Conservation (phyloP, 2,113 vertebrate species). For the Platycercus adscitus region DNA sequence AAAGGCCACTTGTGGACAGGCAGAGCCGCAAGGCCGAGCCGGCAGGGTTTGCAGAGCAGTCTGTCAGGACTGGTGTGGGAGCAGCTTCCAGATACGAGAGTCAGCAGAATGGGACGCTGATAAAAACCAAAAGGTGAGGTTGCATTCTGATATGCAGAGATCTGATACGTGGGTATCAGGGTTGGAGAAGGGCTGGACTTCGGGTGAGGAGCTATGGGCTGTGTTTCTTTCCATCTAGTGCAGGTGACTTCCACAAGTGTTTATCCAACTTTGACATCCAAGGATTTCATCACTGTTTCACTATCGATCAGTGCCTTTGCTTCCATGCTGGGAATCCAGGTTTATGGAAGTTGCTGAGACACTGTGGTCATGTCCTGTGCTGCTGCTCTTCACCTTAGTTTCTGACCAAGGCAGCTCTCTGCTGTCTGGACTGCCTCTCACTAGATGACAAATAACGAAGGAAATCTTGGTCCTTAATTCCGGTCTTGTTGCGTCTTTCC, state of each 20-base stretch:
- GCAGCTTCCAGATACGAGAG: conserved; percentile 79
- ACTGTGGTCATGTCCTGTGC: background rate
- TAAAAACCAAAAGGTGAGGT: conserved; percentile 87
- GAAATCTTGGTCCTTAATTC: background rate
- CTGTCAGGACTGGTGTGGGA: conserved; percentile 77
- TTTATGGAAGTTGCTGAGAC: background rate
- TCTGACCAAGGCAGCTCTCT: background rate
- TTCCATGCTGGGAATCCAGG: background rate
- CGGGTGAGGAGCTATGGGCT: background rate
- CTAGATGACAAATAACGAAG: background rate
- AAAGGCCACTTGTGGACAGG: conserved; percentile 90
- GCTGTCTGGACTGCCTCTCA: background rate
- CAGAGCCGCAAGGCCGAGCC: conserved; percentile 93
- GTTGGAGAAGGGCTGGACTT: background rate
- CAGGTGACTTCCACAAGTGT: background rate
- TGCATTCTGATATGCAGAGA: background rate
- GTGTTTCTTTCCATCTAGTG: background rate
- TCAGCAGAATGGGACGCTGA: conserved; percentile 85
- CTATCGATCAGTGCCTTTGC: background rate
- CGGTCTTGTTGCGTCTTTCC: background rate
- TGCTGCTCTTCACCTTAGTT: background rate
- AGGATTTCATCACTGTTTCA: background rate
- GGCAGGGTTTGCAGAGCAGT: conserved; percentile 81
- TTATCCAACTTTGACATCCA: background rate
- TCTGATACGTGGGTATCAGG: fast-evolving